Evolutionary conservation across 2,888 invertebrate species (phyloP).

Genomic region (Cephalotes varians): DNA sequence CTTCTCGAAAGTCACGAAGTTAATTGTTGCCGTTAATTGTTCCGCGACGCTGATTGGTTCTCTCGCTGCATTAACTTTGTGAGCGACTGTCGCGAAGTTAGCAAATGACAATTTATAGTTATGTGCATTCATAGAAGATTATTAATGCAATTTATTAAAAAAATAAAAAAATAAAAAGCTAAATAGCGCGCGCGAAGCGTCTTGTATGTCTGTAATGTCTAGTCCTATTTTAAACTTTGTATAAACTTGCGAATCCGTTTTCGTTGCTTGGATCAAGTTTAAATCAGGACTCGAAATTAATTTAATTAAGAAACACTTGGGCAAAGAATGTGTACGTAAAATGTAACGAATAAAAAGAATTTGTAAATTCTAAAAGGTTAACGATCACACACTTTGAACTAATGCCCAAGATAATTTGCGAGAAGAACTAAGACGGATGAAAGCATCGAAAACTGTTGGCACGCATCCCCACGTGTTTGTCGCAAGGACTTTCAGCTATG

Average conservation of each 20-base stretch:
- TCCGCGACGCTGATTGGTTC: too few relatives aligned
- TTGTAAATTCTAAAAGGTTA: not conserved
- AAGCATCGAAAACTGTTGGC: slow-evolving; percentile 52
- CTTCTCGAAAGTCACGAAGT: too few relatives aligned
- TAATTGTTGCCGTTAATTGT: too few relatives aligned
- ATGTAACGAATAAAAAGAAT: not conserved
- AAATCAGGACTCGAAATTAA: not conserved
- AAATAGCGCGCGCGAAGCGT: too few relatives aligned
- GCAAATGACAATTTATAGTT: too few relatives aligned
- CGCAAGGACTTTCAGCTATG: slow-evolving; percentile 16
- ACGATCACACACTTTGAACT: not conserved
- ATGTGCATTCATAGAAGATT: too few relatives aligned
- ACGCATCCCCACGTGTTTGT: slow-evolving; percentile 44
- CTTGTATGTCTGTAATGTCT: too few relatives aligned
- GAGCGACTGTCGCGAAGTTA: too few relatives aligned
- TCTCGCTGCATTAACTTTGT: too few relatives aligned
- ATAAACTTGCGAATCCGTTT: not conserved
- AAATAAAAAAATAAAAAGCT: too few relatives aligned
- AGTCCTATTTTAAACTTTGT: too few relatives aligned
- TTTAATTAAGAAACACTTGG: not conserved
- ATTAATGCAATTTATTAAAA: too few relatives aligned
- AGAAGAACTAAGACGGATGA: not conserved
- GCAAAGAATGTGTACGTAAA: not conserved
- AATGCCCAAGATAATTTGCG: not conserved
- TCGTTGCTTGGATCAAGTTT: not conserved